Percentiles rank a stretch among this genome's conserved stretches.
These are phyloP conservation scores for Athetis lepigone DNA, from an alignment of 2,888 invertebrate genomes.

Conservation along the genomic window DNA sequence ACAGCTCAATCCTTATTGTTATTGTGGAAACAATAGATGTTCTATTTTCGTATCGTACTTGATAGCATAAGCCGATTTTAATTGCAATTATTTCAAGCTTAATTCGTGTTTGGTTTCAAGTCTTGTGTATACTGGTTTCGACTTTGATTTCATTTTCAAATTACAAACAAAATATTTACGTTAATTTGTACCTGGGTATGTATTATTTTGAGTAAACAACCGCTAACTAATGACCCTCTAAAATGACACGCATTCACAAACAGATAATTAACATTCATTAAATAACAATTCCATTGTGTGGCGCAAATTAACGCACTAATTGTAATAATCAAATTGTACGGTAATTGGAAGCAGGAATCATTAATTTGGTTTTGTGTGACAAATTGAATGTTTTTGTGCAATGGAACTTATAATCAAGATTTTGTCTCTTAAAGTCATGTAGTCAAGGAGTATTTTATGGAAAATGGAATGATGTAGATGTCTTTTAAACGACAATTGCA, in stretches of 20 bases:
- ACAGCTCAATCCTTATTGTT: constrained; percentile 41
- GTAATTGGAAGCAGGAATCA: not conserved
- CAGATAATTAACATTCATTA: constrained; percentile 38
- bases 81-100: constrained; percentile 45
- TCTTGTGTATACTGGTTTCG: not conserved
- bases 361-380: constrained; percentile 2
- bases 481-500: no score
- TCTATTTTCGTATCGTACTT: constrained; percentile 27
- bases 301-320: constrained; percentile 15
- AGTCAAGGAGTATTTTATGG: no score
- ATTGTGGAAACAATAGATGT: constrained; percentile 49
- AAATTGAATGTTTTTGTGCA: not conserved
- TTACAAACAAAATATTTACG: not conserved
- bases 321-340: constrained; percentile 17
- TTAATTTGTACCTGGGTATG: not conserved
- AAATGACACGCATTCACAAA: constrained; percentile 26
- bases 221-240: constrained; percentile 19
- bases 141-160: constrained; percentile 23
- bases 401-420: no score
- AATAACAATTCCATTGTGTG: constrained; percentile 15
- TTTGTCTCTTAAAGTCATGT: no score
- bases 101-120: constrained; percentile 14
- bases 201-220: constrained; percentile 14
- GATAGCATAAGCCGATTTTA: constrained; percentile 41
- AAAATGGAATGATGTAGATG: no score